phyloP scores from a whole-genome alignment of 2,113 vertebrate species.

The Hydropotes inermis region DNA sequence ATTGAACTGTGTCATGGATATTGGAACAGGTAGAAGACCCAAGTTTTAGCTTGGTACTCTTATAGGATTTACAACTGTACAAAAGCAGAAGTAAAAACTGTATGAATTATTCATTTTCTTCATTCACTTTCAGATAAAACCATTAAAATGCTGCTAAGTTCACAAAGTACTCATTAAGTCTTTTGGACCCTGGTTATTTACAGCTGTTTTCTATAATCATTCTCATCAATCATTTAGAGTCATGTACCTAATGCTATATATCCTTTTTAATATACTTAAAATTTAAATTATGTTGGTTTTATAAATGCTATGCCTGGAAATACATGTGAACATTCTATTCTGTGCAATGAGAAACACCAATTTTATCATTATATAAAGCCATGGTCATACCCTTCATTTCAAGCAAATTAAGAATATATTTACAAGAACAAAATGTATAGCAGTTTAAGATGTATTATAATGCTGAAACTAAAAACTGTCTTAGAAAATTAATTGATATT shows the following conservation, averaged over 20 bases:
- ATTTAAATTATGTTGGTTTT: slow-evolving; percentile 25
- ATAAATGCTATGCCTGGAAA: slow-evolving; percentile 15
- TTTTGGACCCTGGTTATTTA: neutral
- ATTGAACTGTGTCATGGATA: neutral
- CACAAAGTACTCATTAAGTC: neutral
- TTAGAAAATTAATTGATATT: slow-evolving; percentile 41
- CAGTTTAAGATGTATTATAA: slow-evolving; percentile 1
- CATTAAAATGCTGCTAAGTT: neutral
- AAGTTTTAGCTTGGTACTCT: neutral
- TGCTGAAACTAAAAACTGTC: slow-evolving; percentile 39
- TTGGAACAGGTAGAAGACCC: neutral
- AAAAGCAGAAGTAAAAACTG: neutral
- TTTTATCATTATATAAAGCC: neutral
- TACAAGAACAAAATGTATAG: neutral
- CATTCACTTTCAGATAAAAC: neutral
- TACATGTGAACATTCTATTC: neutral
- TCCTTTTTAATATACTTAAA: slow-evolving; percentile 15
- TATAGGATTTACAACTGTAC: neutral
- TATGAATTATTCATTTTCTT: neutral
- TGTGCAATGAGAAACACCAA: neutral
- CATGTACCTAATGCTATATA: neutral
- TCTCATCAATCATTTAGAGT: neutral
- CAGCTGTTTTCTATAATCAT: slow-evolving; percentile 21
- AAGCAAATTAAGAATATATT: slow-evolving; percentile 41
- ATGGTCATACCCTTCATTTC: neutral